Evolutionary conservation across 2,113 vertebrate species (phyloP), one percentile per base, ranked within the genome.

Genomic region (Elanoides forficatus): DNA sequence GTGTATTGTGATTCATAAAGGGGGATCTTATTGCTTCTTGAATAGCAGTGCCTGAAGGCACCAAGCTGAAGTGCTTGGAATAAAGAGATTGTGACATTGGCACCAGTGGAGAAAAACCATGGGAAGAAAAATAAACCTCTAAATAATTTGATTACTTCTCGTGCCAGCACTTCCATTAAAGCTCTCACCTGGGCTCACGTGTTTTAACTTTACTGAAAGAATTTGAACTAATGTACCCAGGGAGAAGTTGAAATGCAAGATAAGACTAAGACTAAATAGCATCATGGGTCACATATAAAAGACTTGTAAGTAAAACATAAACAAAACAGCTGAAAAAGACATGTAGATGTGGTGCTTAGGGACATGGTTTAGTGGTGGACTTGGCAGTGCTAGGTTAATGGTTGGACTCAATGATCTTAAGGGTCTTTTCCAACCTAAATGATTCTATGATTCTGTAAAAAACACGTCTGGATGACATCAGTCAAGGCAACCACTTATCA

Each of bases 101-200:
- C 56, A 95, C 60, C 45, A 80, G 38, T 59, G 59, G 81, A 94
- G 89, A 90, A 90, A 94, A 95, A n/a, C 17, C 53, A 80, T 71
- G 36, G 74, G 88, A 87, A 91, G 60, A 74, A 93, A 94, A 94
- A 85, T 26, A 83, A 96, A 50, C 15, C 45, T 81, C 71, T 81
- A 42, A 75, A 91, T 89, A 95, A 88, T 91, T 82, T 94, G 70
- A 83, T 93, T 93, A 70, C 65, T 87, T 58, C 27, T 94, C 27
- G 71, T 90, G 82, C 79, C 59, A 81, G 55, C 47, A 55, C 18
- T 92, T 96, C 63, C 55, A 86, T 88, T 93, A 90, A 88, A 93
- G n/a, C 66, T 94, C 47, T 92, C 55, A 74, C 47, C 72, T 90
- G n/a, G 15, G 26, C 50, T 81, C 42, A 42, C 3, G 7, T 83